Conservation (phyloP, 2,888 invertebrate genomes). For the Allophyes oxyacanthae region DNA sequence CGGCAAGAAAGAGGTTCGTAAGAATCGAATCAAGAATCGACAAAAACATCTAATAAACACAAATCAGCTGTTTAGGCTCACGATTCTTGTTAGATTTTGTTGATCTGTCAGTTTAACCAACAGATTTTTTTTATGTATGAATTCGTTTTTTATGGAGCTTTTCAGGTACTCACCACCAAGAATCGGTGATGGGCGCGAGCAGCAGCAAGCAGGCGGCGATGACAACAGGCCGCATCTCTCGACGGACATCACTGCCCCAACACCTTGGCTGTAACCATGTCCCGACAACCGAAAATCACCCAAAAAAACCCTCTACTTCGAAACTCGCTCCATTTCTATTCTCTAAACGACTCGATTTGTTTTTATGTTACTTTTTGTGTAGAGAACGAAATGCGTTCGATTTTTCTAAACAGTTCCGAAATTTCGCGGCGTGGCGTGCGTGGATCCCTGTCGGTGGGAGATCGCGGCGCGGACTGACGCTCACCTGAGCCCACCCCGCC, state of each 20-base stretch:
- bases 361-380: conserved; percentile 53
- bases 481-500: conserved; percentile 81
- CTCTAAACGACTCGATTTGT: conserved; percentile 50
- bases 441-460: conserved; percentile 86
- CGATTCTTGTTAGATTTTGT: conserved; percentile 36
- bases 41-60: conserved; percentile 52
- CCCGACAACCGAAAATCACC: conserved; percentile 57
- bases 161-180: conserved; percentile 94
- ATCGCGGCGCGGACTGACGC: conserved; percentile 86
- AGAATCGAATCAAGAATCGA: conserved; percentile 21
- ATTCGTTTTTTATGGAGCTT: conserved; percentile 21
- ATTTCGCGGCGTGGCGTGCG: conserved; percentile 82
- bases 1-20: conserved; percentile 30
- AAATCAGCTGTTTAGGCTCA: conserved; percentile 54
- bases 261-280: conserved; percentile 67
- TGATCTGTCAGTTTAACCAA: conserved; percentile 12
- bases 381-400: conserved; percentile 65
- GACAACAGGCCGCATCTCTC: conserved; percentile 93
- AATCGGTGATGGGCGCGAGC: conserved; percentile 96
- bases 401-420: conserved; percentile 79
- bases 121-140: conserved; percentile 18
- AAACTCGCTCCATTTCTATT: conserved; percentile 55
- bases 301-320: conserved; percentile 53
- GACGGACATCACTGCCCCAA: conserved; percentile 84
- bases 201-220: conserved; percentile 95